These are phyloP conservation scores for Osmerus eperlanus DNA, from an alignment of 2,113 vertebrate genomes.

Conservation along the genomic window DNA sequence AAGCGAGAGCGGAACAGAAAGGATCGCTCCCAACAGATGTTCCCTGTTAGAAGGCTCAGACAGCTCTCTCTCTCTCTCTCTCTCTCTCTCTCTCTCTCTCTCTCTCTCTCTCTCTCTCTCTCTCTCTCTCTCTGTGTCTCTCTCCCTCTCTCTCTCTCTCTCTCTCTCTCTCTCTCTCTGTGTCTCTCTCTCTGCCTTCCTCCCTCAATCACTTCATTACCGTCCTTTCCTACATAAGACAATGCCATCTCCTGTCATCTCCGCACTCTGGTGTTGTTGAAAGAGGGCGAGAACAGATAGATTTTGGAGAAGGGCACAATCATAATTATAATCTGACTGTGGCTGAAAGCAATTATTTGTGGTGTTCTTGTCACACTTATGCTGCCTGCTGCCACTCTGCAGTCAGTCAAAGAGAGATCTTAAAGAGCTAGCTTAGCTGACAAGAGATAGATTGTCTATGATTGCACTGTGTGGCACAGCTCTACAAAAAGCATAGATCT, in stretches of 20 bases:
- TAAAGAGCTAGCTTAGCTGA: background rate
- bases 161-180: background rate
- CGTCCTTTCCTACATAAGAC: constrained; percentile 43
- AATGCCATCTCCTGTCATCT: constrained; percentile 42
- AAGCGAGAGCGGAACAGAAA: constrained; percentile 16
- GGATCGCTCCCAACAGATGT: constrained; percentile 54
- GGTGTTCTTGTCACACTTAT: constrained; percentile 16
- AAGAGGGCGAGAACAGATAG: constrained; percentile 30
- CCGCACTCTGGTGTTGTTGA: constrained; percentile 17
- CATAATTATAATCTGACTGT: constrained; percentile 53
- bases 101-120: constrained; percentile 4
- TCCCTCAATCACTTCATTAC: constrained; percentile 38
- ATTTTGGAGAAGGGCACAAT: constrained; percentile 33
- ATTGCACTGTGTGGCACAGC: background rate
- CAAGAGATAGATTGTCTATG: constrained; percentile 6
- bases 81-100: background rate
- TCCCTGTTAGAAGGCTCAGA: constrained; percentile 42
- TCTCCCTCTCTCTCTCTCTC: constrained; percentile 8
- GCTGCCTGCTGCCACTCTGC: constrained; percentile 1
- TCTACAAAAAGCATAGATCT: background rate
- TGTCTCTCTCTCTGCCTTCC: background rate
- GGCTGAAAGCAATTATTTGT: constrained; percentile 49
- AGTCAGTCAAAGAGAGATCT: background rate
- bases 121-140: constrained; percentile 27
- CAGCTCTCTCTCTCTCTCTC: constrained; percentile 18